A percentile compares a stretch with the other conserved stretches of the same genome.
phyloP scores from a whole-genome alignment of 2,888 invertebrate species.

The Bruchidius siliquastri region DNA sequence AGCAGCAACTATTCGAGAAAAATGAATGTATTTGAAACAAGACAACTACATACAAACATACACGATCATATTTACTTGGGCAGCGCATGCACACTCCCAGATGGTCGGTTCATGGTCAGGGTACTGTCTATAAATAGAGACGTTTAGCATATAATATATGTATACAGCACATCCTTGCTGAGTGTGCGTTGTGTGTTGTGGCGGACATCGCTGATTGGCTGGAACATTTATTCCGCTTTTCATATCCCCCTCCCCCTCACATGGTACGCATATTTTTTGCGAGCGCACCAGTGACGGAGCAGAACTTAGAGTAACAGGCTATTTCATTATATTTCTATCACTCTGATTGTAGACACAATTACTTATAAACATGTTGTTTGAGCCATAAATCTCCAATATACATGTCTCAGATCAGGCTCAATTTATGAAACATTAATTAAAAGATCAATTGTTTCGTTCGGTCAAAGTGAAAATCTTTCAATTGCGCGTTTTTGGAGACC shows the following conservation, averaged over 20 bases:
- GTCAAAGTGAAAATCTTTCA: no score
- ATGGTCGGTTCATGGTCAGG: conserved; percentile 36
- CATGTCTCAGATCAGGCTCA: no score
- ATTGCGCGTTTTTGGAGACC: no score
- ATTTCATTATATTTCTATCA: no score
- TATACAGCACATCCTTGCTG: background rate
- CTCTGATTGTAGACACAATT: no score
- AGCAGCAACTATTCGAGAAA: no score
- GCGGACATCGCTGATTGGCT: background rate
- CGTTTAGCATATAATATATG: conserved; percentile 1
- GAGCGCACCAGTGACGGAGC: background rate
- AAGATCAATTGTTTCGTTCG: no score
- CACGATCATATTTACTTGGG: background rate
- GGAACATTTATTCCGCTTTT: background rate
- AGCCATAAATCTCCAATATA: no score
- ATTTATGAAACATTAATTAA: no score
- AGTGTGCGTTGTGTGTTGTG: background rate
- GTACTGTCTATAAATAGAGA: conserved; percentile 35
- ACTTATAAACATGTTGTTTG: no score
- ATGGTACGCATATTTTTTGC: background rate
- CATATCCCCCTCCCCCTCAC: background rate
- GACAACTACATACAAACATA: background rate
- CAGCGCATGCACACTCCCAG: conserved; percentile 15
- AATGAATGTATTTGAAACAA: no score
- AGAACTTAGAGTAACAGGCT: no score